phyloP scores from a whole-genome alignment of 2,113 vertebrate species.

The Anguilla japonica region DNA sequence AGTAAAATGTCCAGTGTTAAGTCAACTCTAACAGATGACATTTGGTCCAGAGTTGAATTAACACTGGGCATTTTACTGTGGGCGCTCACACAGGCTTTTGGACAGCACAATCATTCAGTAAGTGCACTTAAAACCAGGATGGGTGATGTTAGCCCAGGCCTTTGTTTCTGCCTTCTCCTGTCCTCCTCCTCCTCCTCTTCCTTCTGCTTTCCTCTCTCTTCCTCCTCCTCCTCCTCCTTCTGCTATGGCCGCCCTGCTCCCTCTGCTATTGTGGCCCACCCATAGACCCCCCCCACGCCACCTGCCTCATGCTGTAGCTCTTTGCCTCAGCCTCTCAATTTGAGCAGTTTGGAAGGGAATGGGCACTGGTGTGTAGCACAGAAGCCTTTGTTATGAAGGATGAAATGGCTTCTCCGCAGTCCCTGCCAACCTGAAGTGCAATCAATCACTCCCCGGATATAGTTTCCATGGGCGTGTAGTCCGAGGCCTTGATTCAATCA shows the following conservation, averaged over 20 bases:
- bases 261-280: background rate
- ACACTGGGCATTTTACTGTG: no score
- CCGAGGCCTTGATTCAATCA: background rate
- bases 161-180: no score
- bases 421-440: background rate
- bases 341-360: background rate
- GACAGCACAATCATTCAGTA: no score
- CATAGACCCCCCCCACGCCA: background rate
- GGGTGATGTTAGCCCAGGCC: no score
- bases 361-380: no score
- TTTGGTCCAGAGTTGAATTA: no score
- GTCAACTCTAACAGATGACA: no score
- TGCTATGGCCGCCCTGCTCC: no score
- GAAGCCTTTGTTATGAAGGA: background rate
- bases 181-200: background rate
- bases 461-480: background rate
- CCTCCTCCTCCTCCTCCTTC: background rate
- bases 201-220: no score
- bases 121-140: no score
- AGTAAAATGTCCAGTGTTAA: no score
- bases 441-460: background rate
- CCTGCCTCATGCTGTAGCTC: background rate
- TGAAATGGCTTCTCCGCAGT: background rate
- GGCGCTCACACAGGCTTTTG: no score
- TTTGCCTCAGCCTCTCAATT: conserved; percentile 8